Percentiles rank a stretch among this genome's conserved stretches.
Evolutionary conservation across 2,797 vertebrate genomes (phyloP).

Genomic region (Choloepus didactylus): DNA sequence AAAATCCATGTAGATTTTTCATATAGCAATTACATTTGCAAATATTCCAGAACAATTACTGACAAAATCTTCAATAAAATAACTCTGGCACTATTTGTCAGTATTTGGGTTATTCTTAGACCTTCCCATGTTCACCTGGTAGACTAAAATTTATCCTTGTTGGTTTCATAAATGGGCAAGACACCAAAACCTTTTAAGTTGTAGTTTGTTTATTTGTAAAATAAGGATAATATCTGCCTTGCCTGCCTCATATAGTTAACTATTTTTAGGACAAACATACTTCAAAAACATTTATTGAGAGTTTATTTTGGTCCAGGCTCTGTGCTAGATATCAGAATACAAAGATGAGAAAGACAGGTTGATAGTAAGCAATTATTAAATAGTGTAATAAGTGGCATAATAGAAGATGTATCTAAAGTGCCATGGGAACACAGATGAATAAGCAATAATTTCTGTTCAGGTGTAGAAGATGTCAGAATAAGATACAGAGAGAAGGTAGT

Average conservation of each 20-base stretch:
- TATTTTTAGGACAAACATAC: background rate
- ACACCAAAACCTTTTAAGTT: background rate
- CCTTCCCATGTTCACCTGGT: background rate
- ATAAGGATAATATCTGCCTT: background rate
- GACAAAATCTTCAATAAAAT: background rate
- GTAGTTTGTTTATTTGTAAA: constrained; percentile 29
- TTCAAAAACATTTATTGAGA: background rate
- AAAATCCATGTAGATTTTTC: background rate
- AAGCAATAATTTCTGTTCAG: background rate
- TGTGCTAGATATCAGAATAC: background rate
- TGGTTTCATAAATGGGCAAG: background rate
- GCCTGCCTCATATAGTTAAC: background rate
- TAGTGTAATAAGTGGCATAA: background rate
- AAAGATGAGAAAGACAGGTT: background rate
- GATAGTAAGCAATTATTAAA: background rate
- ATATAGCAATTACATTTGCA: background rate
- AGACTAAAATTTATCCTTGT: background rate
- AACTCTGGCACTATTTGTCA: background rate
- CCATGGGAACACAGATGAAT: background rate
- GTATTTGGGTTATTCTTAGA: background rate
- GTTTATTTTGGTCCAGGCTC: background rate
- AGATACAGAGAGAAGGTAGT: background rate
- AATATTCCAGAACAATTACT: constrained; percentile 25
- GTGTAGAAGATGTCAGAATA: background rate
- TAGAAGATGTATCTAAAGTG: background rate